Base-by-base conservation (phyloP, 2,113 vertebrate genomes). In the Clarias gariepinus region DNA sequence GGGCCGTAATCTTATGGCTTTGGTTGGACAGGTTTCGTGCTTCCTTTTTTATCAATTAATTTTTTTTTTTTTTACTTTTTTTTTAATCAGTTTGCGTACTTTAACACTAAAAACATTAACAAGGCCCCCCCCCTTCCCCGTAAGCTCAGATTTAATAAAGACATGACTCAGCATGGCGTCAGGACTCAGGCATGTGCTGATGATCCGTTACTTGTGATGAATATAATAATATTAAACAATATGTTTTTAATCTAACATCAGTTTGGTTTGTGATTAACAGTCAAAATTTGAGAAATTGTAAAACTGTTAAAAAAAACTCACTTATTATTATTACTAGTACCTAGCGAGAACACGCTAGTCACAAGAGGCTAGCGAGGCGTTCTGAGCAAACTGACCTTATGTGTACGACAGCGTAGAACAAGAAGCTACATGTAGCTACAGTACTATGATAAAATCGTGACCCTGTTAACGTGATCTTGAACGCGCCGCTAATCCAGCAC, bases 1-100 rank as follows among this genome's bases (percentile, higher is more conserved):
- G 76, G 15, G 25, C 19, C n/a, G 57, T 47, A 47, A 63, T 80
- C 60, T 19, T 68, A 89, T 84, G 82, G 82, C 88, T 89, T 87
- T 76, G 82, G 77, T n/a, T 78, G 57, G 36, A 76, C 19, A 84
- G n/a, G 13, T 71, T 80, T 60, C 25, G 28, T 25, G 3, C 33
- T 23, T 47, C 18, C 60, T 23, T 73, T 73, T 25, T 86, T 63
- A 9, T 18, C 61, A 18, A 1, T 73, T 61, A 7, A 19, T 41
- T 57, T 61, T 53, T 47, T 74, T 13, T 10, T 3, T 30, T 30
- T 77, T 52, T 58, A 18, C 30, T 68, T 23, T 81, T 60, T 61
- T 21, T 80, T 80, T 23, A 36, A 23, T 36, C n/a, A 0, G 10
- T 36, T 61, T 12, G 52, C 21, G 13, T 77, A 69, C 36, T 69